A percentile compares a stretch with the other conserved stretches of the same genome.
phyloP scores from a whole-genome alignment of 64 coral and sea anemone species.

The Exaiptasia diaphana region DNA sequence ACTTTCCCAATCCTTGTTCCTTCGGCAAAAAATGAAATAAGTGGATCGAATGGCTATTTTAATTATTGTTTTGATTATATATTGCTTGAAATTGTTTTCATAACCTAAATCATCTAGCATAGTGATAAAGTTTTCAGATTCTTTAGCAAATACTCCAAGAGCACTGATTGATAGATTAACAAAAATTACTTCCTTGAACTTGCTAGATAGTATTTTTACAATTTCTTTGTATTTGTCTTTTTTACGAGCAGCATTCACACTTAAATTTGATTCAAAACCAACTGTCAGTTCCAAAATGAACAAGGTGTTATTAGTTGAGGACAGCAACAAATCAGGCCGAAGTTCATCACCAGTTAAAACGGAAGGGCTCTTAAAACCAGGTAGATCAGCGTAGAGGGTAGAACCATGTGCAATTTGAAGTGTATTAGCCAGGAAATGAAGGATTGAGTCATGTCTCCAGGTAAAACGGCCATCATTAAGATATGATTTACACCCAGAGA shows the following conservation, averaged over 20 bases:
- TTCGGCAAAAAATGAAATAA: too few species aligned
- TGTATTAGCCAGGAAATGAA: conserved; percentile 5
- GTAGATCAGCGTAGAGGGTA: conserved; percentile 25
- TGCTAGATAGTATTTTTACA: neutral
- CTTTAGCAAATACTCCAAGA: conserved; percentile 41
- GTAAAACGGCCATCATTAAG: conserved; percentile 25
- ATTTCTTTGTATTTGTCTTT: conserved; percentile 5
- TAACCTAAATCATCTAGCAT: too few species aligned
- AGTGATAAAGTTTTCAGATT: too few species aligned
- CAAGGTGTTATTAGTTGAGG: neutral
- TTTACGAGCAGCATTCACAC: conserved; percentile 20
- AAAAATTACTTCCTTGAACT: conserved; percentile 24
- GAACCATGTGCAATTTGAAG: neutral
- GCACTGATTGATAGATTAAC: conserved; percentile 37
- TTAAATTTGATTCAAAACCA: conserved; percentile 38
- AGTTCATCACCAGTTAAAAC: conserved; percentile 40
- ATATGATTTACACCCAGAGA: conserved; percentile 28
- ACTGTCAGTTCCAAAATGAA: conserved; percentile 56
- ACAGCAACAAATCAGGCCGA: conserved; percentile 33
- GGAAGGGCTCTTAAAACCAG: conserved; percentile 17
- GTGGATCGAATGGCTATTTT: too few species aligned
- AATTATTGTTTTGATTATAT: too few species aligned
- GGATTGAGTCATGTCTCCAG: conserved; percentile 55
- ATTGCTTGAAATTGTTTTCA: too few species aligned
- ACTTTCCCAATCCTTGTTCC: too few species aligned